Percentiles rank a stretch among this genome's conserved stretches.
Evolutionary conservation across 2,888 invertebrate genomes (phyloP).

Genomic region (Carterocephalus palaemon): DNA sequence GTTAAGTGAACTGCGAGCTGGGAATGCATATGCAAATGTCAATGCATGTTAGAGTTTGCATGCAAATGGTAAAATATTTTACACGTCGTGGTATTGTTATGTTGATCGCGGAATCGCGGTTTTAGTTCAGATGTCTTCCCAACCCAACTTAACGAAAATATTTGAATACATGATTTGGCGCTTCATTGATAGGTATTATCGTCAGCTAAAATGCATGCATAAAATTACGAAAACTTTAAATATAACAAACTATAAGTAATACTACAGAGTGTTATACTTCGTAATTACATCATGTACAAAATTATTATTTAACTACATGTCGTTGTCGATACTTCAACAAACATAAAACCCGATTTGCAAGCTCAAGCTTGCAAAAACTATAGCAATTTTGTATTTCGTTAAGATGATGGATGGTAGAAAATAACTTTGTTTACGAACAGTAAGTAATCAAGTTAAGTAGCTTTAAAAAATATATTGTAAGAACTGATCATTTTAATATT

Average conservation of each 20-base stretch:
- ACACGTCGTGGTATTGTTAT: conserved; percentile 19
- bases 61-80: conserved; percentile 20
- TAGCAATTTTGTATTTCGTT: conserved; percentile 45
- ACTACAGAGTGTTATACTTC: too few species aligned
- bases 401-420: conserved; percentile 53
- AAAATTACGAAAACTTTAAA: too few species aligned
- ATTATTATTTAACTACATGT: conserved; percentile 5
- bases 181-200: too few species aligned
- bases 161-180: too few species aligned
- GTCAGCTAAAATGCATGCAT: too few species aligned
- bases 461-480: conserved; percentile 32
- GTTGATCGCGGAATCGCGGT: conserved; percentile 12
- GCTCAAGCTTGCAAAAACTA: conserved; percentile 28
- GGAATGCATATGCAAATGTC: conserved; percentile 22
- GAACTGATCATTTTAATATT: too few species aligned
- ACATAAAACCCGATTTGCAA: conserved; percentile 18
- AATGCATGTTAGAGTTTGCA: conserved; percentile 17
- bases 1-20: conserved; percentile 8
- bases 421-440: conserved; percentile 33
- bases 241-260: too few species aligned
- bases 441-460: conserved; percentile 24
- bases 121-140: conserved; percentile 4
- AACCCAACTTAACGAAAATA: too few species aligned
- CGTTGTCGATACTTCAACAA: conserved; percentile 11
- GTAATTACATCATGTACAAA: not conserved